Evolutionary conservation across 2,113 vertebrate genomes (phyloP).

Genomic region (Coregonus clupeaformis): DNA sequence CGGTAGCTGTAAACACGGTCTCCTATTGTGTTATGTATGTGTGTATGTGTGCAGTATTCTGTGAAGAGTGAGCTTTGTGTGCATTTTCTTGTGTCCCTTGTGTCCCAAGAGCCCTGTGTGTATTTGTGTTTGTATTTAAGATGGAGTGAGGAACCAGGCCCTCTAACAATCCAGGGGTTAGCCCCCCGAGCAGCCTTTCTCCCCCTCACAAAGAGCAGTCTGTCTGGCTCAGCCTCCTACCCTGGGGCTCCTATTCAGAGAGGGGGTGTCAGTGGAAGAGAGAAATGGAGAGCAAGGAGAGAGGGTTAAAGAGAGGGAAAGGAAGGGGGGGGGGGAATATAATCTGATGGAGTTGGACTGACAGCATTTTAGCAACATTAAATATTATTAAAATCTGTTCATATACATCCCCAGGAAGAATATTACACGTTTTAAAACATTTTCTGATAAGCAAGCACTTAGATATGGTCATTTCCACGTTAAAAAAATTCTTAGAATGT

Average conservation of each 20-base stretch:
- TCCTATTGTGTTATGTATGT: no score
- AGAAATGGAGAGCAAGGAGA: slow-evolving; percentile 26
- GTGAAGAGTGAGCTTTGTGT: slow-evolving; percentile 49
- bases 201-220: slow-evolving; percentile 73
- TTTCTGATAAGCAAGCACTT: no score
- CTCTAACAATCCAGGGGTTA: slow-evolving; percentile 68
- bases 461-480: no score
- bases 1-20: no score
- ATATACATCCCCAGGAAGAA: no score
- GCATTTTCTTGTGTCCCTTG: slow-evolving; percentile 18
- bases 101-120: slow-evolving; percentile 8
- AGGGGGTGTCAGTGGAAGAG: slow-evolving; percentile 43
- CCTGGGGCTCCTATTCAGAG: slow-evolving; percentile 44
- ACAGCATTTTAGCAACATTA: no score
- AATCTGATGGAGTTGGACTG: no score
- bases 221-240: slow-evolving; percentile 65
- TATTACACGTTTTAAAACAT: no score
- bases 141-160: slow-evolving; percentile 62
- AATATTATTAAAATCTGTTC: no score
- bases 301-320: slow-evolving; percentile 10
- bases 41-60: slow-evolving; percentile 41
- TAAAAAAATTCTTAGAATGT: no score
- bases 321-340: neutral
- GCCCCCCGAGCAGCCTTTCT: slow-evolving; percentile 71
- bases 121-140: slow-evolving; percentile 49